Evolutionary conservation across 2,888 invertebrate genomes (phyloP), one percentile per base, ranked within the genome.

Genomic region (Clanis bilineata): DNA sequence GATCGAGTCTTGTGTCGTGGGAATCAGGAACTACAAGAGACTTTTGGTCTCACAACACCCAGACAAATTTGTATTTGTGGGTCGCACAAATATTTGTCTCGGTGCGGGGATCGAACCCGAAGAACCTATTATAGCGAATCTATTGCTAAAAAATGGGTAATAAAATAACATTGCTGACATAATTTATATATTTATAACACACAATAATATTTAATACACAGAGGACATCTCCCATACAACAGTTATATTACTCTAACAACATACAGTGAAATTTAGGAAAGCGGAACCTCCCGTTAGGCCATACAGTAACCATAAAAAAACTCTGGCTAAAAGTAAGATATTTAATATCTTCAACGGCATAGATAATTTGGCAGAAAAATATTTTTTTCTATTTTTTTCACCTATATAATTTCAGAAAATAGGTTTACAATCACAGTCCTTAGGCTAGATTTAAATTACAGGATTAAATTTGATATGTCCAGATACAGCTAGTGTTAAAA

Each of bases 131-230:
- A n/a, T n/a, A n/a, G n/a, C n/a, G n/a, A n/a, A n/a, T 43, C 7
- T 18, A 21, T 2, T 9, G 3, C 7, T n/a, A 43, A 43, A 23
- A 25, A 5, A 5, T 6, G 22, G 4, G 9, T 70, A 76, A 72
- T 71, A 66, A 70, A 76, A 83, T 63, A 77, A 80, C 70, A 70
- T 76, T 86, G 90, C 90, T 79, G 89, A 88, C 82, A 87, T 86
- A 84, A 85, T 86, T 86, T 80, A 85, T 90, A 86, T 90, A 87
- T 84, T 77, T 66, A 62, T 84, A 88, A 90, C 89, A 90, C 87
- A 87, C 83, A 85, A 66, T 73, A 68, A 67, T 76, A 76, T 73
- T 81, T 71, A 83, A 76, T 83, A 85, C 83, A 86, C 80, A 80
- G 79, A 79, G 79, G 80, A 83, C 77, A 78, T 64, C 65, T 70